Base-by-base conservation (phyloP, 2,888 invertebrate species). In the Peribatodes rhomboidaria region DNA sequence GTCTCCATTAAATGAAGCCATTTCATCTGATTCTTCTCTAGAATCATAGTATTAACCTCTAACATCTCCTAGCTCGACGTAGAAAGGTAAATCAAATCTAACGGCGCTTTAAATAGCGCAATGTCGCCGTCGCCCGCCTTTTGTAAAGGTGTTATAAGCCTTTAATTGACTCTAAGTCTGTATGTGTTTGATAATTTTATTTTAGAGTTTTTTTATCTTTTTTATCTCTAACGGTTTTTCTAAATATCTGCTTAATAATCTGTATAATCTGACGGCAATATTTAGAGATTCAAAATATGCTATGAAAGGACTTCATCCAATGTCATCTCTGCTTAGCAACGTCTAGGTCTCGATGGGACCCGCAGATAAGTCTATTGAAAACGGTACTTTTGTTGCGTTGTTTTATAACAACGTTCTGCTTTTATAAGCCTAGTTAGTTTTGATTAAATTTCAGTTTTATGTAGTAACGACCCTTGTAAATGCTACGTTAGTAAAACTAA, bases 41-140 rank as follows among this genome's bases (percentile, higher is more conserved):
- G 66, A 69, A 68, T 69, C 67, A 68, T 55, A 64, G 62, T 63
- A 71, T 71, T 73, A 73, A 68, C 73, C 73, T 70, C 60, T 60
- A 52, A 57, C 56, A 56, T 60, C 49, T 14, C 22, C 18, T 7
- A 39, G 44, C 55, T 31, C 16, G 11, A 49, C 54, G 50, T 56
- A 16, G 55, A 56, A 50, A 60, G 52, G 56, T 52, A 50, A 60
- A 60, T 65, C 56, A 57, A 65, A 61, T 16, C 46, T 65, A 64
- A 63, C 62, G 62, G 62, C 16, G 18, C 61, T 31, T n/a, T 14
- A 49, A 44, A 55, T 42, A 55, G 55, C 35, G 44, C 55, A 44
- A 55, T 55, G 44, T 55, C 27, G 14, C 55, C 44, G 33, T 55
- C 55, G 55, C 20, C 44, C 14, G 44, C 55, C 33, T 55, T 55